Base-by-base conservation (phyloP, 2,797 vertebrate species). In the Epinephelus coioides region DNA sequence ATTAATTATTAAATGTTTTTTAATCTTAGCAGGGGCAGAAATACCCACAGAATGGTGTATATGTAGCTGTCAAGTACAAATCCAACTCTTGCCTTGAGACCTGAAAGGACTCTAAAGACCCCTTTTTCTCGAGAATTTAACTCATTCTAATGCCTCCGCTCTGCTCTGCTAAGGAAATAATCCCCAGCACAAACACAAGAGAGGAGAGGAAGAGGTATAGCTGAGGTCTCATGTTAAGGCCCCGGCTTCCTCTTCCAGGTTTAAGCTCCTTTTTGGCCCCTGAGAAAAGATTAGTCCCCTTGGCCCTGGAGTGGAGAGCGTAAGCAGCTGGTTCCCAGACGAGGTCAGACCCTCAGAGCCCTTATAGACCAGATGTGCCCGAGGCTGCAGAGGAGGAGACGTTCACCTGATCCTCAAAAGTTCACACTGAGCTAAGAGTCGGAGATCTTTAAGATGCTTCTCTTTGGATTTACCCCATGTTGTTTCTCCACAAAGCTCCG, bases 191-290 rank as follows among this genome's bases (percentile, higher is more conserved):
- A 93, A 93, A 92, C 89, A 87, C 76, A 83, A 64, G 76, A 73
- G 74, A 82, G 55, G 57, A 81, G 76, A 90, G 88, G 83, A 90
- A 87, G 78, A 86, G 80, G 75, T 88, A 76, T 72, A 86, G 81
- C 72, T n/a, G 50, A 81, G 81, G 84, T 88, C 91, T 91, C 79
- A 88, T 68, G 86, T 87, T 88, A 86, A 91, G 86, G 82, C 87
- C 81, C 76, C 83, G 47, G 82, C 89, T 93, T 91, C 92, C 85
- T 90, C 86, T 91, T 92, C 81, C 84, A 91, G 89, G 84, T 92
- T 85, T 93, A 93, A 93, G 90, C 87, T 89, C 67, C 69, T 91
- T 91, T 85, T 87, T 89, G 84, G 90, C 88, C 88, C 85, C 85
- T 81, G 86, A 89, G 86, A 89, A 86, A 87, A 89, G 90, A 89